Conservation (phyloP, 1,140 invertebrate species). For the Papilio machaon region DNA sequence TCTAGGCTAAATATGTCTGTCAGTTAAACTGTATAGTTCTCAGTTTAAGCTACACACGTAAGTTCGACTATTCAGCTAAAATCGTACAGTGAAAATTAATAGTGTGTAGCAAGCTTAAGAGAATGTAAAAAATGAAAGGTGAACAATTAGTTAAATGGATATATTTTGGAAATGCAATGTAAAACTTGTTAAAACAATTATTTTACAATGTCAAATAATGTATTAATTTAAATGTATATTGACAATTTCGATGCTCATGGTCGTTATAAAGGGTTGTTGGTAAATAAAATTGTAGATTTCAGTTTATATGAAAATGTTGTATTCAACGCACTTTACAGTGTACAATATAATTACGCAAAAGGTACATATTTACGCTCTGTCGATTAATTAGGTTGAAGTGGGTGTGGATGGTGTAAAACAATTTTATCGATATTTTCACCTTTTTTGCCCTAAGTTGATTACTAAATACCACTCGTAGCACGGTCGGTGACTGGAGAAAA, state of each 20-base stretch:
- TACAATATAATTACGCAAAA: not conserved
- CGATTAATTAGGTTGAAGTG: conserved; percentile 6
- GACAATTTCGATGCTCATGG: not conserved
- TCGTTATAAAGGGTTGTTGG: not conserved
- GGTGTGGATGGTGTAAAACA: not conserved
- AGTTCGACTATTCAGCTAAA: no score
- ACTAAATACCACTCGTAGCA: not conserved
- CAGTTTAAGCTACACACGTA: no score
- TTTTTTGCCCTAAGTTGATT: not conserved
- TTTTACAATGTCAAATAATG: not conserved
- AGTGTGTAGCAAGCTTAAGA: not conserved
- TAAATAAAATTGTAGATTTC: not conserved
- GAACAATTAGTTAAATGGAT: not conserved
- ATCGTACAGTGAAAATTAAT: no score
- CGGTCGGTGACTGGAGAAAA: not conserved
- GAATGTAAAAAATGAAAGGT: not conserved
- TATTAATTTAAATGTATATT: not conserved
- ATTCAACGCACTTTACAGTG: not conserved
- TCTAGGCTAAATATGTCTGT: no score
- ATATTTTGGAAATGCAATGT: not conserved
- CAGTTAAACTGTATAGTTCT: no score
- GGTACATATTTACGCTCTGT: not conserved
- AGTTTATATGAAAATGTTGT: not conserved
- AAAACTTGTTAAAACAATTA: not conserved
- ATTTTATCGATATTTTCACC: conserved; percentile 6